phyloP scores from a whole-genome alignment of 1,140 invertebrate genomes.

The Aphelenchoides fujianensis region DNA sequence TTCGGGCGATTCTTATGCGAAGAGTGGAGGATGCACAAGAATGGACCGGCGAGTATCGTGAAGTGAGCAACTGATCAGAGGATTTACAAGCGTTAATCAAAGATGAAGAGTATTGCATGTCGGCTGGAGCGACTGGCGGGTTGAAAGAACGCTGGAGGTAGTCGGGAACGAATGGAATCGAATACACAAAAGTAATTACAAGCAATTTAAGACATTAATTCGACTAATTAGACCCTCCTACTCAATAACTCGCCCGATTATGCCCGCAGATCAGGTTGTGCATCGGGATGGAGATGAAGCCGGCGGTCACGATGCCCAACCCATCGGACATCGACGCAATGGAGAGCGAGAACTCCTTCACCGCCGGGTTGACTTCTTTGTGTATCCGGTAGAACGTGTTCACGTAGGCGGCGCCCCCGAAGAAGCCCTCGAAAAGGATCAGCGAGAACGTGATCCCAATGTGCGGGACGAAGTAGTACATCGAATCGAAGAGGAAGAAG shows the following conservation, averaged over 20 bases:
- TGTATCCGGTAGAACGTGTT: slow-evolving; percentile 79
- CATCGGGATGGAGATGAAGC: slow-evolving; percentile 34
- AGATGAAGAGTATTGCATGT: too few species aligned
- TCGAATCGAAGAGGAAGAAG: slow-evolving; percentile 45
- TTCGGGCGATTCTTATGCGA: too few species aligned
- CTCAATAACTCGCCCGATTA: slow-evolving; percentile 4
- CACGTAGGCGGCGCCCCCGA: slow-evolving; percentile 75
- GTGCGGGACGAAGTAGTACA: slow-evolving; percentile 55
- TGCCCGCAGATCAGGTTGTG: slow-evolving; percentile 37
- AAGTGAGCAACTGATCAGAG: too few species aligned
- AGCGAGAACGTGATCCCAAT: slow-evolving; percentile 53
- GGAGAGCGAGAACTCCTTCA: slow-evolving; percentile 31
- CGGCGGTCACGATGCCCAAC: slow-evolving; percentile 36
- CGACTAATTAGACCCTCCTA: too few species aligned
- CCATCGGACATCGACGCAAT: slow-evolving; percentile 30
- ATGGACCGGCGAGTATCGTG: too few species aligned
- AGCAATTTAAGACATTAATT: too few species aligned
- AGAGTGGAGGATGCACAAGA: too few species aligned
- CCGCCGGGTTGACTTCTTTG: slow-evolving; percentile 62
- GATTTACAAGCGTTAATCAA: too few species aligned
- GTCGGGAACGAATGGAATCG: too few species aligned
- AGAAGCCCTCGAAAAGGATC: slow-evolving; percentile 62
- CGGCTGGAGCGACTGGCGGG: too few species aligned
- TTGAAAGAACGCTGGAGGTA: too few species aligned
- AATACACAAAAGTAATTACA: too few species aligned